Conservation (phyloP, 2,797 vertebrate species). For the Phrynocephalus forsythii region DNA sequence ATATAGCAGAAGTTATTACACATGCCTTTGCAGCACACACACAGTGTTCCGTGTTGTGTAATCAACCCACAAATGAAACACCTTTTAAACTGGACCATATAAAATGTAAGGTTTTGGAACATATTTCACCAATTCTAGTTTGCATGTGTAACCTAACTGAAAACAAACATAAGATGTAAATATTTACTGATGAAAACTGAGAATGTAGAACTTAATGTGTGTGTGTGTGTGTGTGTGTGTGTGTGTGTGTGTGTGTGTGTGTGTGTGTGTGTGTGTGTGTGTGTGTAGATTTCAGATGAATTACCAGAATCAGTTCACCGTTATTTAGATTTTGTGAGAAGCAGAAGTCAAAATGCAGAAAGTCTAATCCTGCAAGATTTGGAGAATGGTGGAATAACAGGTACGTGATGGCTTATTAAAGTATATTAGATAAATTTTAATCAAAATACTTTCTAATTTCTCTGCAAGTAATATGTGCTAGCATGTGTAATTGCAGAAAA, state of each 20-base stretch:
- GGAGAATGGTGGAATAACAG: slow-evolving; percentile 71
- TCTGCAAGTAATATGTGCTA: background rate
- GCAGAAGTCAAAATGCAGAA: slow-evolving; percentile 80
- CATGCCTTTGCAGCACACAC: too few species aligned
- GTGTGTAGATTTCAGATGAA: slow-evolving; percentile 75
- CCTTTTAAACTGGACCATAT: background rate
- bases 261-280: background rate
- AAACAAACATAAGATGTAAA: background rate
- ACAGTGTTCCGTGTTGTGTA: too few species aligned
- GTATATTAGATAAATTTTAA: background rate
- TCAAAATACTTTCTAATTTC: too few species aligned
- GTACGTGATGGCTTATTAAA: slow-evolving; percentile 60
- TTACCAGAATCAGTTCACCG: slow-evolving; percentile 84
- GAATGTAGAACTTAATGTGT: slow-evolving; percentile 25
- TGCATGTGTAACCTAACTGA: background rate
- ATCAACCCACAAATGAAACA: background rate
- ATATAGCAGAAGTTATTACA: too few species aligned
- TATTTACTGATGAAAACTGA: background rate
- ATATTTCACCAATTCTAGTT: background rate
- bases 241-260: background rate
- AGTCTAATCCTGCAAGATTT: slow-evolving; percentile 81
- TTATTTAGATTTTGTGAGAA: slow-evolving; percentile 83
- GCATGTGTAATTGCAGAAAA: background rate
- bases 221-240: background rate
- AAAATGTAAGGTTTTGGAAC: background rate